Evolutionary conservation across 2,888 invertebrate genomes (phyloP).

Genomic region (Drosophila austrosaltans): DNA sequence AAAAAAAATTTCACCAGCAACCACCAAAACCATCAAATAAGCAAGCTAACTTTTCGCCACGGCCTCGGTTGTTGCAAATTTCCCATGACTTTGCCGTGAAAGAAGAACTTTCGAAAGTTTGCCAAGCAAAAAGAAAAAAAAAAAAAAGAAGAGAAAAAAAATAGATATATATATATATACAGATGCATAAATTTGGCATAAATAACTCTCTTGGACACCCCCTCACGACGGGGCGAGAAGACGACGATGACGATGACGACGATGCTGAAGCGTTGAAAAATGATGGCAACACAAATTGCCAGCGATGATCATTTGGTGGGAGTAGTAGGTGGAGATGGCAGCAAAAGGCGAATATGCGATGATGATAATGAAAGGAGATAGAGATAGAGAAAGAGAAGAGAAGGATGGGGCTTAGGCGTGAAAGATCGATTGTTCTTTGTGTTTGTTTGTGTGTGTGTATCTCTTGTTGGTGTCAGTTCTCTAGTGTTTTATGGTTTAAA

Average conservation of each 20-base stretch:
- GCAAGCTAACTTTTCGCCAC: conserved; percentile 27
- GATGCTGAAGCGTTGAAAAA: conserved; percentile 39
- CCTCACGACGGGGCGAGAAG: conserved; percentile 36
- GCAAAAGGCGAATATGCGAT: background rate
- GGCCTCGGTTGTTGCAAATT: conserved; percentile 59
- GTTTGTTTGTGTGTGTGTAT: background rate
- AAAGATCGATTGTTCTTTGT: conserved; percentile 40
- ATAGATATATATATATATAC: background rate
- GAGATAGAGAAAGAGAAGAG: too few species aligned
- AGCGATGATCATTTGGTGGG: conserved; percentile 25
- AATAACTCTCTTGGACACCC: conserved; percentile 48
- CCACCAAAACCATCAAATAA: conserved; percentile 28
- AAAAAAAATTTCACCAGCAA: conserved; percentile 1
- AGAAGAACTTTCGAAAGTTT: conserved; percentile 69
- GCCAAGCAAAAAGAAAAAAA: conserved; percentile 14
- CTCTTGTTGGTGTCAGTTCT: conserved; percentile 3
- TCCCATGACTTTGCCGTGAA: conserved; percentile 57
- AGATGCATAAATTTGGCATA: conserved; percentile 70
- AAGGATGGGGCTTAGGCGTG: conserved; percentile 29
- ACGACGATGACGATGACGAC: conserved; percentile 7
- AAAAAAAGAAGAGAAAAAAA: conserved; percentile 19
- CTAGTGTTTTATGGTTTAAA: background rate
- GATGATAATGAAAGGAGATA: background rate
- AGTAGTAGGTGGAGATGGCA: conserved; percentile 2
- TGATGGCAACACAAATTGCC: conserved; percentile 43